Base-by-base conservation (phyloP, 2,113 vertebrate genomes). In the Probosciger aterrimus region DNA sequence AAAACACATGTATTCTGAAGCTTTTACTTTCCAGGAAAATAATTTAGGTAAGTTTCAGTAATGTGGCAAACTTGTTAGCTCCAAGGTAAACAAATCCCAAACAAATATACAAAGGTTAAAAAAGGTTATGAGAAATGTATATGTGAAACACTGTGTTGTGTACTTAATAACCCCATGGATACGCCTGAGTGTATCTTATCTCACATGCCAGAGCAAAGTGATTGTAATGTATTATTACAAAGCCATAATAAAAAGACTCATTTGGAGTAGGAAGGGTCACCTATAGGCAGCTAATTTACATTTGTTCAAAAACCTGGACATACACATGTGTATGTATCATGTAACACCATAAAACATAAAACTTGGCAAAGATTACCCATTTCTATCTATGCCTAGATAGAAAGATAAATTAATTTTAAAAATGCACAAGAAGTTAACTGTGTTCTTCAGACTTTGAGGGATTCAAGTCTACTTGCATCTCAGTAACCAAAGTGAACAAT, bases 111-210 rank as follows among this genome's bases (percentile, higher is more conserved):
- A 60, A 46, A 55, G 33, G 25, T 41, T n/a, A 91, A 50, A 63
- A 73, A 91, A 23, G 5, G 2, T 64, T 83, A 59, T 9, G 23
- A 84, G 14, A 16, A 43, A 6, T 5, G 0, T 31, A 17, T 31
- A 57, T 0, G 0, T 37, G 55, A 81, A 82, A 65, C 19, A n/a
- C 4, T 44, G 43, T 24, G 14, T 35, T 69, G 37, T 12, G 50
- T 39, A 63, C 10, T 50, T 86, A 88, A 76, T 25, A 84, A 81
- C 7, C 2, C 14, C 18, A 41, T 6, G 9, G 43, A 57, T 13
- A 59, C 4, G 35, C 14, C 10, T 33, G 15, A 77, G 35, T 31
- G 77, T 70, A 80, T 30, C 7, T 85, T 41, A 80, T 47, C 33
- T 82, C 31, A 65, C 20, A 63, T 14, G 19, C 28, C 82, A 69